These are phyloP conservation scores for Cryptophagus acutangulus DNA, from an alignment of 2,888 invertebrate species.

Conservation along the genomic window DNA sequence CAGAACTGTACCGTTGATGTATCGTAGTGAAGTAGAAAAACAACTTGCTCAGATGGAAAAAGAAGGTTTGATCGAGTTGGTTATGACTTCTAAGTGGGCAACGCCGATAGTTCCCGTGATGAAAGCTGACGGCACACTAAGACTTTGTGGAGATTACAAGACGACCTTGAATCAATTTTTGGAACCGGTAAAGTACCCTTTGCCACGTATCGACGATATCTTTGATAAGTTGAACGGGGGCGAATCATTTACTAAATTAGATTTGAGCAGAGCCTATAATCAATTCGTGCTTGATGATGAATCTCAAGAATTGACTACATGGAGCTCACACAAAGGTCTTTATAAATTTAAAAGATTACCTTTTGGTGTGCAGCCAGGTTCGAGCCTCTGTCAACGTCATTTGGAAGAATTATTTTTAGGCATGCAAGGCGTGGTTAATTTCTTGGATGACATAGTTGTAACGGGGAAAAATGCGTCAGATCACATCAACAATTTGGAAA, in stretches of 20 bases:
- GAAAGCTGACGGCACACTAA: not conserved
- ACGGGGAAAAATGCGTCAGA: slow-evolving; percentile 27
- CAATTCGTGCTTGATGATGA: slow-evolving; percentile 4
- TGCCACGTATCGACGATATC: slow-evolving; percentile 2
- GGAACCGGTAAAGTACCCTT: not conserved
- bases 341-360: not conserved
- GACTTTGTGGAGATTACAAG: no score
- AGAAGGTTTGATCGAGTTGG: not conserved
- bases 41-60: not conserved
- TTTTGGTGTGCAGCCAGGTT: slow-evolving; percentile 24
- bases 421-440: slow-evolving; percentile 29
- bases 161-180: not conserved
- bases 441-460: slow-evolving; percentile 35
- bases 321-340: slow-evolving; percentile 1
- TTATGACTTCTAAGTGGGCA: not conserved
- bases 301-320: not conserved
- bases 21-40: not conserved
- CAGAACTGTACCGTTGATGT: not conserved
- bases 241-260: not conserved
- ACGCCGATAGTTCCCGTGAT: no score
- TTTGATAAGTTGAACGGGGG: not conserved
- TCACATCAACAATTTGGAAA: slow-evolving; percentile 25
- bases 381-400: slow-evolving; percentile 35
- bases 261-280: slow-evolving; percentile 3
- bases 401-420: slow-evolving; percentile 36